Evolutionary conservation across 1,140 invertebrate genomes (phyloP), one percentile per base, ranked within the genome.

Genomic region (Apis dorsata): DNA sequence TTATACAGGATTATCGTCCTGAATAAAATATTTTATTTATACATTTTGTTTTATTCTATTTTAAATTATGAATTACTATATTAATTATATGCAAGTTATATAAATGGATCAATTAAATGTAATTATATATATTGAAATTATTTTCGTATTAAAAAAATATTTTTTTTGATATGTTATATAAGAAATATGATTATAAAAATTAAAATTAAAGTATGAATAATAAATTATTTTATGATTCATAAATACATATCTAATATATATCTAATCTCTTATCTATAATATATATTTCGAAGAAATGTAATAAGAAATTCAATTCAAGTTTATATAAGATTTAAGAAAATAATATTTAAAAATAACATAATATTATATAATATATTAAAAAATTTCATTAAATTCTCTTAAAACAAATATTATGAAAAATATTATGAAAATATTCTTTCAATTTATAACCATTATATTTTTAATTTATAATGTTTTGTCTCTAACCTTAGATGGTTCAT

Each of bases 401-500:
- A 15, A n/a, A 62, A 24, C 21, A 49, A 83, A 21, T 59, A 79
- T 19, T 57, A 83, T 83, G 68, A 60, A 28, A 49, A 83, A 21
- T 59, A 79, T 19, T 57, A 83, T 83, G 68, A 60, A 28, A 49
- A 51, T 1, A 13, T 13, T 57, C 72, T 65, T 49, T 13, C 68
- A 28, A 44, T 24, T 79, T 44, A 21, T 76, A 12, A 62, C 55
- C 19, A 72, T 65, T 72, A 11, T 59, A 77, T 34, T 7, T n/a
- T 60, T 88, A 57, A 74, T 79, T 62, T 63, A 49, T 44, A 51
- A 51, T 13, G n/a, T 66, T 65, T 75, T 76, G 70, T 65, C n/a
- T 59, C 78, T 88, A 88, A 88, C 63, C n/a, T 79, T 91, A 76
- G 86, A 88, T 86, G 87, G 90, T 5, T 21, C 13, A 63, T 91